Base-by-base conservation (phyloP, 2,797 vertebrate genomes). In the Chanos chanos region DNA sequence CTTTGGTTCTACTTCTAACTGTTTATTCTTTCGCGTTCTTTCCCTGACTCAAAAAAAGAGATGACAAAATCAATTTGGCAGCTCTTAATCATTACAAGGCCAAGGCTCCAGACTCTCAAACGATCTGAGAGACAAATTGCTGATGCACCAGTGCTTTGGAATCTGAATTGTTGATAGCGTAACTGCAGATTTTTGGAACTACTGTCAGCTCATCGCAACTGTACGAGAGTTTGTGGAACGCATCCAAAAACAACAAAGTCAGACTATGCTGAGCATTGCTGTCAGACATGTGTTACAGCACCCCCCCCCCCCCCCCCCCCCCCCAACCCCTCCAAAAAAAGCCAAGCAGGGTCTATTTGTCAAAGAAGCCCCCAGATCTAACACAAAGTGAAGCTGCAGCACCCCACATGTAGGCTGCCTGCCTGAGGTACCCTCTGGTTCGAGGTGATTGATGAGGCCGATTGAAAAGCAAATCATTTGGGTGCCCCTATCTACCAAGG, bases 401-500 rank as follows among this genome's bases (percentile, higher is more conserved):
- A 83, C 76, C 77, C 69, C 61, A 68, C 75, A 72, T 74, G 78
- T 78, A 79, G 70, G 71, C 75, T 59, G 49, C 57, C 40, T 83
- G 80, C 76, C 82, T 28, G 81, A 77, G 77, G 80, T 87, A 83
- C 88, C 87, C 86, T 85, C 88, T 89, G 86, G 87, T 89, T 89
- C 83, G 71, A 71, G 74, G 75, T 90, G 89, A 90, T 90, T 88
- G 87, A 90, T 90, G 89, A 87, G 61, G 76, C 75, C 76, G 81
- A 85, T 80, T 79, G 83, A 58, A 72, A 87, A 79, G 86, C 84
- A 88, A 84, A 89, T 90, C 86, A 89, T 89, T 89, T 88, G 85
- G 88, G 87, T 88, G 88, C 83, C 86, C 84, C 87, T 83, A 68
- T 86, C 86, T 85, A 85, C 81, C 79, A 79, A 85, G 82, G 80